Percentiles rank a stretch among this genome's conserved stretches.
phyloP scores from a whole-genome alignment of 2,797 vertebrate species.

The Myripristis murdjan region DNA sequence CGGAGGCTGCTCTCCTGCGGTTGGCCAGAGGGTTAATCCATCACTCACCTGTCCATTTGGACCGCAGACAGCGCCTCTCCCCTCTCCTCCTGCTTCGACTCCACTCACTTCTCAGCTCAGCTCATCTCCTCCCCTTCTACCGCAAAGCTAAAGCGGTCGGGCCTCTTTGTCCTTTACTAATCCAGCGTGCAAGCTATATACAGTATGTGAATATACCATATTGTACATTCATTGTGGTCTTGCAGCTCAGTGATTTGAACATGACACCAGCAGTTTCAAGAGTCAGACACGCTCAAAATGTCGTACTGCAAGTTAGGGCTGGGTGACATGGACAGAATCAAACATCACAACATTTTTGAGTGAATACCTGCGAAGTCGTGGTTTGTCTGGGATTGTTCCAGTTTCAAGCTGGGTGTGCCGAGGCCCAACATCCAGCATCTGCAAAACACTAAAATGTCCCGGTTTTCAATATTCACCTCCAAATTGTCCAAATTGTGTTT shows the following conservation, averaged over 20 bases:
- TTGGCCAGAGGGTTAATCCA: constrained; percentile 65
- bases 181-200: not conserved
- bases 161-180: not conserved
- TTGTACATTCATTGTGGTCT: too few relatives aligned
- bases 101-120: not conserved
- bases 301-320: constrained; percentile 2
- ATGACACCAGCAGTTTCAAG: constrained; percentile 10
- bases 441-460: too few relatives aligned
- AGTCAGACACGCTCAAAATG: constrained; percentile 14
- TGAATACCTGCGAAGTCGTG: too few relatives aligned
- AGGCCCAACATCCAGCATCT: too few relatives aligned
- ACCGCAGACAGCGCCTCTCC: constrained; percentile 35
- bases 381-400: too few relatives aligned
- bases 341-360: too few relatives aligned
- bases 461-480: too few relatives aligned
- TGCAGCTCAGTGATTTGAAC: constrained; percentile 41
- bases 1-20: constrained; percentile 65
- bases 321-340: constrained; percentile 41
- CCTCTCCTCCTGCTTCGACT: constrained; percentile 11
- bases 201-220: too few relatives aligned
- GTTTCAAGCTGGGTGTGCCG: too few relatives aligned
- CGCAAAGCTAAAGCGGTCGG: not conserved
- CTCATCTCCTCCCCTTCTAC: not conserved
- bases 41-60: constrained; percentile 73
- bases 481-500: too few relatives aligned